These are phyloP conservation scores for Muscicapa adusta DNA, from an alignment of 2,113 vertebrate species.

Conservation along the genomic window DNA sequence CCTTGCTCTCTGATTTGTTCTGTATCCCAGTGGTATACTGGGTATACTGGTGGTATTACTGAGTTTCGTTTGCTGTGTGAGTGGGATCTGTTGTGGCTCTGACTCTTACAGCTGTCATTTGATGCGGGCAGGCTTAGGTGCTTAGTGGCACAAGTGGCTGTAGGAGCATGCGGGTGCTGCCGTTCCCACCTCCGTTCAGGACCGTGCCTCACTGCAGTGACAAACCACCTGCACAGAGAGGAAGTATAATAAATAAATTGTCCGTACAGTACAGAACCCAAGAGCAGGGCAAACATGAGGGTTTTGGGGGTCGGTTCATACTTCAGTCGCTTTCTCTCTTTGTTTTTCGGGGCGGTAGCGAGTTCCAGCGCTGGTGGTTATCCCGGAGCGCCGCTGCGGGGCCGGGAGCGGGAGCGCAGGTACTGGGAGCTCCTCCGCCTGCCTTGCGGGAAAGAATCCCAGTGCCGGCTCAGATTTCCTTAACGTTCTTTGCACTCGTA, in stretches of 20 bases:
- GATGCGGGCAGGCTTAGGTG: not conserved
- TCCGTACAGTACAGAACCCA: not conserved
- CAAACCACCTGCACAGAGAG: not conserved
- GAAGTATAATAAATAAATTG: not conserved
- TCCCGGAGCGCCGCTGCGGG: not conserved
- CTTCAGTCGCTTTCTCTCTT: fast-evolving
- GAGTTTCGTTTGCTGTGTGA: not conserved
- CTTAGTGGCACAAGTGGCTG: not conserved
- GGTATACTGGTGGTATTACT: too few species aligned
- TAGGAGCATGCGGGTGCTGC: fast-evolving
- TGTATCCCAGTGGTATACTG: not conserved
- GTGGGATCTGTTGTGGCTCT: fast-evolving
- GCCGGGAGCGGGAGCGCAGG: fast-evolving
- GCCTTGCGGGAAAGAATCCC: not conserved
- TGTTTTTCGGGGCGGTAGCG: not conserved
- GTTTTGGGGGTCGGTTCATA: fast-evolving
- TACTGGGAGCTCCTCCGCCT: not conserved
- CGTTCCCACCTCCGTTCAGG: fast-evolving
- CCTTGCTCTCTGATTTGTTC: not conserved
- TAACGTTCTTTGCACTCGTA: not conserved
- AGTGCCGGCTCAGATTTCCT: not conserved
- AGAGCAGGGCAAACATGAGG: not conserved
- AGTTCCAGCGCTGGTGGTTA: not conserved
- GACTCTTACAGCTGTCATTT: not conserved
- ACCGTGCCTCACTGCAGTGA: not conserved